These are phyloP conservation scores for Trissolcus japonicus DNA, from an alignment of 2,888 invertebrate species.

Conservation along the genomic window DNA sequence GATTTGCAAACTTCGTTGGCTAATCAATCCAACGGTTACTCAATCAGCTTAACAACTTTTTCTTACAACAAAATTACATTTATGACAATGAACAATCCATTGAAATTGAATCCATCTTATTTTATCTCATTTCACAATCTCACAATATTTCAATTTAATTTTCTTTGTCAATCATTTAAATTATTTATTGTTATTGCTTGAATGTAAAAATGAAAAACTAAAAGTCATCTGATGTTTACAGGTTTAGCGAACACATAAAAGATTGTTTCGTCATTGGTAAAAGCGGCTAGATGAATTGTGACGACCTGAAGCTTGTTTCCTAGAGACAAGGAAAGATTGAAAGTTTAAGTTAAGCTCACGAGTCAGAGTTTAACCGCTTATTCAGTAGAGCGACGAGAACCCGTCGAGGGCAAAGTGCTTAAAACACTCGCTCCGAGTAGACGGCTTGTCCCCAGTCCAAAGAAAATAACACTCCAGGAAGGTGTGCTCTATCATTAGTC, in stretches of 20 bases:
- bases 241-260: constrained; percentile 13
- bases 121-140: no score
- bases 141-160: no score
- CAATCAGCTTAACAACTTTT: no score
- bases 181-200: no score
- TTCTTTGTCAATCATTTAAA: no score
- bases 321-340: constrained; percentile 39
- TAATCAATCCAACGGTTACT: no score
- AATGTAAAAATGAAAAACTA: not conserved
- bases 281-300: constrained; percentile 18
- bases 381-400: constrained; percentile 29
- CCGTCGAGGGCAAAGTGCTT: constrained; percentile 25
- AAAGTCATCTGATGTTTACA: constrained; percentile 1
- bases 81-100: no score
- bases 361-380: constrained; percentile 38
- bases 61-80: no score
- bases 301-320: constrained; percentile 7
- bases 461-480: constrained; percentile 24
- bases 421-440: constrained; percentile 17
- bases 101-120: no score
- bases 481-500: constrained; percentile 12
- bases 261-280: constrained; percentile 18
- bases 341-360: constrained; percentile 31
- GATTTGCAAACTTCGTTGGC: no score
- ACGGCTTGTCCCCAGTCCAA: constrained; percentile 35